Base-by-base conservation (phyloP, 2,888 invertebrate genomes). In the Andrena haemorrhoa region DNA sequence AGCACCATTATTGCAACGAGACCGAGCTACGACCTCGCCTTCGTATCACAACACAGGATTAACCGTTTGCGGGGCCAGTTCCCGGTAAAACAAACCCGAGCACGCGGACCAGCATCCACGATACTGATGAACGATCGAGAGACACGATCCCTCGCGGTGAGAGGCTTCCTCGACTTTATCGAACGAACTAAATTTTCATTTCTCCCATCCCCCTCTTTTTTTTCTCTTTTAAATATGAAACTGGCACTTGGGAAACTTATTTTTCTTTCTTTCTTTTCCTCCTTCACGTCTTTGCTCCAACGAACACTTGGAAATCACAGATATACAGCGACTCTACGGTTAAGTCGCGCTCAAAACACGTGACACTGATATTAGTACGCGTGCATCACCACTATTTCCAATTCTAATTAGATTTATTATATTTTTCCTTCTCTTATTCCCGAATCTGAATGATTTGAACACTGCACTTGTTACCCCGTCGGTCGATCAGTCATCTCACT, bases 261-360 rank as follows among this genome's bases (percentile, higher is more conserved):
- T 70, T 61, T 65, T 10, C 68, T 33, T 64, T 74, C 47, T 56
- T 47, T 70, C 64, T 23, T 23, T 29, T 31, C 8, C 23, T 33
- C 20, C 16, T 33, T 64, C 63, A 23, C 20, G 23, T 31, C 64
- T 60, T 68, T 41, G 51, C 49, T 83, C 41, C 77, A 76, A 84
- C 75, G 76, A 71, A 80, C 88, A 87, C 88, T 86, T 80, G 71
- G 64, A 84, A 82, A 87, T 87, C 87, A 87, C 87, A 87, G 86
- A 87, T 76, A 88, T 74, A 73, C 47, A 23, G 56, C 53, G 74
- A 75, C 71, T 66, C 75, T 75, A 65, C 26, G 56, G 51, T 69
- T 53, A 71, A 69, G 33, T 60, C 82, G 80, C 85, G 88, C 72
- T 80, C 68, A 58, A 75, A 66, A 77, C 86, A 87, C 85, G 85